A percentile compares a stretch with the other conserved stretches of the same genome.
Evolutionary conservation across 2,888 invertebrate species (phyloP).

Genomic region (Itoplectis maculator): DNA sequence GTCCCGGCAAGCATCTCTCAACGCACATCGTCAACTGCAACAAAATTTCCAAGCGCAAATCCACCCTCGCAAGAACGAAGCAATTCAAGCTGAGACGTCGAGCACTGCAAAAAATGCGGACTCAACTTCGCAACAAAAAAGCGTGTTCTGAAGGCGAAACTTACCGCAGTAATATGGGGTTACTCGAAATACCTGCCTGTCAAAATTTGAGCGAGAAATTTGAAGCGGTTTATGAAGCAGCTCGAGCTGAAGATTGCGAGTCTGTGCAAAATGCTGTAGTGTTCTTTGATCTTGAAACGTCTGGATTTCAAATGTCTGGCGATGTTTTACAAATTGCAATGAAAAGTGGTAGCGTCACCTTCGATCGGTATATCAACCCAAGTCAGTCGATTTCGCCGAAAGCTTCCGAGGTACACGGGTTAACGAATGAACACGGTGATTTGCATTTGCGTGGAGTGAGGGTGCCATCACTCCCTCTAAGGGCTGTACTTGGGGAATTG

Average conservation of each 20-base stretch:
- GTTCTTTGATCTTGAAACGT: conserved; percentile 53
- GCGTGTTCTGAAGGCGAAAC: conserved; percentile 11
- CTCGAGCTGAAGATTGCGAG: conserved; percentile 8
- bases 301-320: conserved; percentile 29
- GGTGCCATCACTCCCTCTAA: not conserved
- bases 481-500: conserved; percentile 12
- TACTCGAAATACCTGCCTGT: not conserved
- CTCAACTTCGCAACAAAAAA: conserved; percentile 4
- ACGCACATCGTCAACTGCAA: not conserved
- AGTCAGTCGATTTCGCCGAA: not conserved
- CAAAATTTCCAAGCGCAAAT: conserved; percentile 1
- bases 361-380: conserved; percentile 15
- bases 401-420: conserved; percentile 4
- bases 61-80: not conserved
- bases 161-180: conserved; percentile 15
- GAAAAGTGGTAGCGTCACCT: not conserved
- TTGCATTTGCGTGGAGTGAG: not conserved
- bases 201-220: conserved; percentile 6
- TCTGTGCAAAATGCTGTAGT: conserved; percentile 6
- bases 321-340: conserved; percentile 50
- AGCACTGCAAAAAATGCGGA: not conserved
- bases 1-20: conserved; percentile 1
- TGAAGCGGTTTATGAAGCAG: conserved; percentile 6
- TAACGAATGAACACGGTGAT: not conserved
- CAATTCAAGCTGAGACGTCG: not conserved